Evolutionary conservation across 2,797 vertebrate species (phyloP).

Genomic region (Schizopygopsis pylzovi): DNA sequence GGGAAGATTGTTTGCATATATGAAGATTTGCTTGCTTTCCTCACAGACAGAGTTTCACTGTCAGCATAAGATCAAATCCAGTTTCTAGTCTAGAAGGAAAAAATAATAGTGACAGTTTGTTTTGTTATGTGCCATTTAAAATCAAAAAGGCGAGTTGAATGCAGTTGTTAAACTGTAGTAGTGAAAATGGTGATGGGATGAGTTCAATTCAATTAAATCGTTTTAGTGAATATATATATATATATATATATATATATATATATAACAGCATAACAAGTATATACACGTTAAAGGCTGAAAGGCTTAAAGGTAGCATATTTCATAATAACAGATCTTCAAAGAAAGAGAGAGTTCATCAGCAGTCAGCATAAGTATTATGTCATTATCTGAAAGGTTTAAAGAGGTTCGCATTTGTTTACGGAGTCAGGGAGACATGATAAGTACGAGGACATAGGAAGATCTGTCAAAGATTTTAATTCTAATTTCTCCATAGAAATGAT

Average conservation of each 20-base stretch:
- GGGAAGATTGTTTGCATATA: background rate
- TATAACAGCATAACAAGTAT: background rate
- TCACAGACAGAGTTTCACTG: background rate
- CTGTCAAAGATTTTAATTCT: background rate
- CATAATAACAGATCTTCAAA: slow-evolving; percentile 1
- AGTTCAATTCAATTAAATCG: too few species aligned
- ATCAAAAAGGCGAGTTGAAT: background rate
- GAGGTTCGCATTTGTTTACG: slow-evolving; percentile 48
- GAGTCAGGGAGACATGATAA: slow-evolving; percentile 30
- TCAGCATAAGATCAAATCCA: background rate
- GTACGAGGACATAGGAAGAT: background rate
- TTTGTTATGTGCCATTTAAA: background rate
- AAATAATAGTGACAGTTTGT: background rate
- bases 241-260: too few species aligned
- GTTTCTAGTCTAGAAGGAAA: background rate
- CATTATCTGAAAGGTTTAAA: slow-evolving; percentile 45
- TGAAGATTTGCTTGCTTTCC: background rate
- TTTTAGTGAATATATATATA: too few species aligned
- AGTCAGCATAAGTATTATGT: slow-evolving; percentile 39
- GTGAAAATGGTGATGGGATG: background rate
- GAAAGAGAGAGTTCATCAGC: background rate
- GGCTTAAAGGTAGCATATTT: background rate
- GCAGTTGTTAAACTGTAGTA: too few species aligned
- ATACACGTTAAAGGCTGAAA: background rate
- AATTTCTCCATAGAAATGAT: slow-evolving; percentile 39